Conservation (phyloP, 2,113 vertebrate species). For the Tympanuchus pallidicinctus region DNA sequence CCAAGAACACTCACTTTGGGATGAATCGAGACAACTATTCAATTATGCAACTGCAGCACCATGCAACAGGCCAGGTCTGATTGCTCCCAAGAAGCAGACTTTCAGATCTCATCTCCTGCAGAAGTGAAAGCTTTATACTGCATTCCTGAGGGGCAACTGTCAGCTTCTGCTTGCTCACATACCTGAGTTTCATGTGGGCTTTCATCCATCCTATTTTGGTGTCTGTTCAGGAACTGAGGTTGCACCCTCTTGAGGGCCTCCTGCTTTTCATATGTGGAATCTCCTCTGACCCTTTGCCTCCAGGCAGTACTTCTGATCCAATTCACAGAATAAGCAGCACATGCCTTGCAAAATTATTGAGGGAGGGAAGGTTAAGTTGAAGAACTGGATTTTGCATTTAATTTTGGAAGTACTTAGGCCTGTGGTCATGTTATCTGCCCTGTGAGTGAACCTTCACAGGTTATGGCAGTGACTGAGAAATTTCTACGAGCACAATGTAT, state of each 20-base stretch:
- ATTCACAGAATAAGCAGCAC: constrained; percentile 36
- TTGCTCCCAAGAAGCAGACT: constrained; percentile 56
- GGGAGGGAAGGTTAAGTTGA: constrained; percentile 58
- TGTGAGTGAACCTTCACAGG: constrained; percentile 10
- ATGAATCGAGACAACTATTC: constrained; percentile 39
- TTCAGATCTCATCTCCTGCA: constrained; percentile 58
- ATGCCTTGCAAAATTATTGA: constrained; percentile 28
- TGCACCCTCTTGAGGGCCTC: constrained; percentile 58
- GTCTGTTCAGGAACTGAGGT: constrained; percentile 64
- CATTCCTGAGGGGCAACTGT: constrained; percentile 61
- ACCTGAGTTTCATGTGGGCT: constrained; percentile 61
- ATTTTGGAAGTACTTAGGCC: constrained; percentile 9
- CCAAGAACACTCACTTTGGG: constrained; percentile 38
- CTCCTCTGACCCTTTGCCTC: constrained; percentile 63
- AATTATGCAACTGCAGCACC: constrained; percentile 57
- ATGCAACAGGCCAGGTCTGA: constrained; percentile 39
- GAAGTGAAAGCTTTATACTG: constrained; percentile 54
- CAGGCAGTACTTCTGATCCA: constrained; percentile 57
- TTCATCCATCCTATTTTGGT: constrained; percentile 64
- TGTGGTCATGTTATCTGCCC: constrained; percentile 13
- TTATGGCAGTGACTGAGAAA: background rate
- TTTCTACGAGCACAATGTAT: background rate
- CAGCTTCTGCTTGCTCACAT: constrained; percentile 64
- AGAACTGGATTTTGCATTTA: constrained; percentile 31
- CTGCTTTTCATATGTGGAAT: constrained; percentile 59